These are phyloP conservation scores for Semibalanus balanoides DNA, from an alignment of 1,140 invertebrate species.

Conservation along the genomic window DNA sequence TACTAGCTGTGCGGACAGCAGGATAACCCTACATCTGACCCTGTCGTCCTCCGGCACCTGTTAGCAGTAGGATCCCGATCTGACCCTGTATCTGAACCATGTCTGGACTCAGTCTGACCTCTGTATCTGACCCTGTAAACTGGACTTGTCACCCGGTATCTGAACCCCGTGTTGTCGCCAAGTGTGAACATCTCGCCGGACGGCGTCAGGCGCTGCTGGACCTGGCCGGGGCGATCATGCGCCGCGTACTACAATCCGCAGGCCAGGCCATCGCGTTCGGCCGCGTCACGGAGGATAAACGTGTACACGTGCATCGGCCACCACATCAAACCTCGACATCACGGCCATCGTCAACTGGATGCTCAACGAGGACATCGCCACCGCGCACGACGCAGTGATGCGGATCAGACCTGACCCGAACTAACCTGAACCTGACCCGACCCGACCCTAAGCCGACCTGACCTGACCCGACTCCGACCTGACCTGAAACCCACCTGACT, in stretches of 20 bases:
- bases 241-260: constrained; percentile 91
- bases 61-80: too few relatives aligned
- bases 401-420: too few relatives aligned
- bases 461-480: too few relatives aligned
- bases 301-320: constrained; percentile 96
- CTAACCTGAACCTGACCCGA: too few relatives aligned
- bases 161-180: constrained; percentile 17
- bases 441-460: too few relatives aligned
- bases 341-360: constrained; percentile 76
- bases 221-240: constrained; percentile 93
- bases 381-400: constrained; percentile 31
- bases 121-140: too few relatives aligned
- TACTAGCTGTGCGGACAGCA: too few relatives aligned
- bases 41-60: too few relatives aligned
- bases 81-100: too few relatives aligned
- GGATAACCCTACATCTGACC: too few relatives aligned
- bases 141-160: not conserved
- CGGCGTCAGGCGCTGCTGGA: constrained; percentile 76
- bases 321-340: constrained; percentile 73
- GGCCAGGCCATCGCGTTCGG: constrained; percentile 64
- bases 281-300: not conserved
- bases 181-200: constrained; percentile 75
- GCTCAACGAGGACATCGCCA: constrained; percentile 66
- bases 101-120: too few relatives aligned
- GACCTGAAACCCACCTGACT: too few relatives aligned